Evolutionary conservation across 2,888 invertebrate genomes (phyloP), one percentile per base, ranked within the genome.

Genomic region (Lamellibrachia satsuma): DNA sequence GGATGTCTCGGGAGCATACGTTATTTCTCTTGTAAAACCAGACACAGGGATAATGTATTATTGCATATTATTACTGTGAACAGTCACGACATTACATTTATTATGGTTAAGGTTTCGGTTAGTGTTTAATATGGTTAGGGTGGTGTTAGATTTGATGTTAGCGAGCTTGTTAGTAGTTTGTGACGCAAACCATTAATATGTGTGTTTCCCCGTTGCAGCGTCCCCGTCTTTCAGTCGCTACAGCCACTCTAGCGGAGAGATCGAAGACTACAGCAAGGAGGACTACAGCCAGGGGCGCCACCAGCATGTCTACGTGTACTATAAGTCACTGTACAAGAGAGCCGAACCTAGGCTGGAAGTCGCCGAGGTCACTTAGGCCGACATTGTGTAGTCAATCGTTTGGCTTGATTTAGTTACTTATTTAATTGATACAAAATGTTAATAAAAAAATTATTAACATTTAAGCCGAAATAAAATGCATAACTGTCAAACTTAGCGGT

Each of bases 171-270:
- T 39, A 39, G 39, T 39, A 0, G 39, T 39, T 39, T 39, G 39
- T 39, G 39, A 39, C 39, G 39, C 39, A 39, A 39, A 39, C 39
- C n/a, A 90, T 90, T 22, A 22, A 22, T 90, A 90, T 90, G n/a
- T 52, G 52, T 91, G 52, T 52, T 1, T n/a, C 75, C 90, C 27
- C 92, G 8, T 92, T 92, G n/a, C 93, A 94, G 94, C 94, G 92
- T 93, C 93, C 11, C 94, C 94, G 9, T 94, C 94, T 4, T 94
- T 93, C 93, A 94, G 94, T 91, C 93, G 94, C 7, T 94, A 94
- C 93, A 94, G 94, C 91, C 94, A 94, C 91, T 93, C 93, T 9
- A 94, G 93, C 57, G 94, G 94, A n/a, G 94, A 94, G 92, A 94
- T 94, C 52, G 94, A 94, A 91, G 94, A 94, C 91, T 94, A 94